phyloP scores from a whole-genome alignment of 2,797 vertebrate species.

The Sebastes miniatus region DNA sequence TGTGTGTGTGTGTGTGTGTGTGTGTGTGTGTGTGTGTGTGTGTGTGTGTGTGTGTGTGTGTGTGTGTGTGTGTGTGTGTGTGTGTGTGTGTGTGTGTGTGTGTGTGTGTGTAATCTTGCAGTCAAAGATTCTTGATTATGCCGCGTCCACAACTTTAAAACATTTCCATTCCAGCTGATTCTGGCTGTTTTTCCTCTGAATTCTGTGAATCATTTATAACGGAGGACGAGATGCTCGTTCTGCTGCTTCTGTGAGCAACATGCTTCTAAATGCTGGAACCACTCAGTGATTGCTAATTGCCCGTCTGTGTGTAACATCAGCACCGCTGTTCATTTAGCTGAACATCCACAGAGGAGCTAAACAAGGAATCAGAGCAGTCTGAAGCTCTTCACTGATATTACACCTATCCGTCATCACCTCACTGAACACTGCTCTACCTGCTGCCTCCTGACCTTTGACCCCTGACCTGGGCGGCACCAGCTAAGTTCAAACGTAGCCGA shows the following conservation, averaged over 20 bases:
- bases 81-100: too few species aligned
- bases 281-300: constrained; percentile 57
- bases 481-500: too few species aligned
- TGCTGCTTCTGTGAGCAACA: constrained; percentile 30
- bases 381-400: neutral
- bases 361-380: constrained; percentile 5
- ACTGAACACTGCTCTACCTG: neutral
- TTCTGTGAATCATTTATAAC: constrained; percentile 61
- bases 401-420: too few species aligned
- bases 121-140: constrained; percentile 68
- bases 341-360: constrained; percentile 14
- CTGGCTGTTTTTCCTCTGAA: constrained; percentile 23
- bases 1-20: constrained; percentile 1
- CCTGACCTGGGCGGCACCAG: too few species aligned
- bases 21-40: too few species aligned
- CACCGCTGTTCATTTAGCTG: constrained; percentile 30
- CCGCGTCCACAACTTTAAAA: constrained; percentile 35
- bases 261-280: constrained; percentile 17
- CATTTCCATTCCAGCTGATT: constrained; percentile 55
- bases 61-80: too few species aligned
- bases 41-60: too few species aligned
- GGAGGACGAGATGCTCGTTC: constrained; percentile 20
- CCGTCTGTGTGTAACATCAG: constrained; percentile 32
- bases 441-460: neutral
- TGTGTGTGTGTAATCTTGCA: constrained; percentile 22